phyloP scores from a whole-genome alignment of 2,797 vertebrate genomes.

The Cossypha dichroa region DNA sequence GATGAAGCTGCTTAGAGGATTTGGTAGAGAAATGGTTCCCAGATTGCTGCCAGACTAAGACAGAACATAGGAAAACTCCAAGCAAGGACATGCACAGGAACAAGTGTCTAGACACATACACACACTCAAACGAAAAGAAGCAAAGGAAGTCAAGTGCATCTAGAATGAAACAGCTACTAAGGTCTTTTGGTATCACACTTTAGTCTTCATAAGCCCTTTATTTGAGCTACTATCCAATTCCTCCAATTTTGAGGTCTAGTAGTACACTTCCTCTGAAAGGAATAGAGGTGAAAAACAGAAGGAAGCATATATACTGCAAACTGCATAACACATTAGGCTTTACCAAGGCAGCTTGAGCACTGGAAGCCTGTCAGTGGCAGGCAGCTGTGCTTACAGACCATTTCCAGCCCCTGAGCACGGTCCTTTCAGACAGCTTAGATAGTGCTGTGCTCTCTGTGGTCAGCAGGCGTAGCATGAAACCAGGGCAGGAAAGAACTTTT shows the following conservation, averaged over 20 bases:
- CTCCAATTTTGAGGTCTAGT: neutral
- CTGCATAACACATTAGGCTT: neutral
- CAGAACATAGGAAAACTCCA: neutral
- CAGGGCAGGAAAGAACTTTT: slow-evolving; percentile 19
- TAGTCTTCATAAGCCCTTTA: neutral
- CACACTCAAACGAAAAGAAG: neutral
- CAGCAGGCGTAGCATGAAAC: neutral
- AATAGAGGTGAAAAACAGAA: neutral
- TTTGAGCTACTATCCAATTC: neutral
- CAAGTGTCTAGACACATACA: neutral
- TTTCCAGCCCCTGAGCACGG: neutral
- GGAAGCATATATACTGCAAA: neutral
- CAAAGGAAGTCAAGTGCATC: neutral
- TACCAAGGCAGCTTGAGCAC: neutral
- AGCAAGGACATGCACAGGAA: neutral
- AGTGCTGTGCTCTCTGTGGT: neutral
- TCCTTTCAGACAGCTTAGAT: neutral
- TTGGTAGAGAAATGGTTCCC: neutral
- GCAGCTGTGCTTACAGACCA: neutral
- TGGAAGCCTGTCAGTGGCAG: neutral
- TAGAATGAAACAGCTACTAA: neutral
- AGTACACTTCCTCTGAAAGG: too few relatives aligned
- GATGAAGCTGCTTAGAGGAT: slow-evolving; percentile 33
- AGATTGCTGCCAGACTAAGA: neutral
- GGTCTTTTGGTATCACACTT: neutral